Conservation (phyloP, 2,797 vertebrate species). For the Galago senegalensis region DNA sequence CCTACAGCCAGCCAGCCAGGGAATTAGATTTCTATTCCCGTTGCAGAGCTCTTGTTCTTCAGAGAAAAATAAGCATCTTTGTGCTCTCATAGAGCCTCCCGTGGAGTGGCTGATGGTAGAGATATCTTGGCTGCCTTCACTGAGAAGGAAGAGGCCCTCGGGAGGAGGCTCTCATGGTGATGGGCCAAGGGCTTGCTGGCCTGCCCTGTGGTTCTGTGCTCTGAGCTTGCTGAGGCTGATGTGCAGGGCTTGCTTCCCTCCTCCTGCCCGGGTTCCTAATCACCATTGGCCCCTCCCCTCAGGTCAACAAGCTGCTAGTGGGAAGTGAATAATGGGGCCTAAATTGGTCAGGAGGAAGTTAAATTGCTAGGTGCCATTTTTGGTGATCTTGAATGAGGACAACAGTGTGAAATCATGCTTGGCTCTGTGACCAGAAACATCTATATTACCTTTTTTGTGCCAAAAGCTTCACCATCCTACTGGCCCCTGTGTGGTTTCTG, state of each 20-base stretch:
- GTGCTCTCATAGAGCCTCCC: fast-evolving
- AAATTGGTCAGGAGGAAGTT: not conserved
- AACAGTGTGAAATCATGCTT: not conserved
- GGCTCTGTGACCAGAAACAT: not conserved
- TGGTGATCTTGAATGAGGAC: not conserved
- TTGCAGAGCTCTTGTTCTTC: not conserved
- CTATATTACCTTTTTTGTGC: not conserved
- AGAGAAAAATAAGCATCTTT: not conserved
- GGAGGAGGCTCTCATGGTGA: not conserved
- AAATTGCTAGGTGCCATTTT: not conserved
- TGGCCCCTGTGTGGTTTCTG: not conserved
- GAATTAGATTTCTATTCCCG: not conserved
- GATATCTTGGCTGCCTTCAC: fast-evolving
- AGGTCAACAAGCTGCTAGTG: not conserved
- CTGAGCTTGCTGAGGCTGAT: not conserved
- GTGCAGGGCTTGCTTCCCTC: not conserved
- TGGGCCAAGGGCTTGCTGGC: fast-evolving
- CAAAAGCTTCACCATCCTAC: not conserved
- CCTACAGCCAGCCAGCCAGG: not conserved
- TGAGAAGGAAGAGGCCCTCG: not conserved
- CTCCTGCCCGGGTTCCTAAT: fast-evolving
- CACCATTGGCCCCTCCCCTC: not conserved
- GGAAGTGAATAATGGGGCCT: not conserved
- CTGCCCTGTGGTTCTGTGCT: not conserved
- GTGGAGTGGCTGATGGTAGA: not conserved